phyloP scores from a whole-genome alignment of 2,113 vertebrate genomes.

The Gallinago jamesoni region DNA sequence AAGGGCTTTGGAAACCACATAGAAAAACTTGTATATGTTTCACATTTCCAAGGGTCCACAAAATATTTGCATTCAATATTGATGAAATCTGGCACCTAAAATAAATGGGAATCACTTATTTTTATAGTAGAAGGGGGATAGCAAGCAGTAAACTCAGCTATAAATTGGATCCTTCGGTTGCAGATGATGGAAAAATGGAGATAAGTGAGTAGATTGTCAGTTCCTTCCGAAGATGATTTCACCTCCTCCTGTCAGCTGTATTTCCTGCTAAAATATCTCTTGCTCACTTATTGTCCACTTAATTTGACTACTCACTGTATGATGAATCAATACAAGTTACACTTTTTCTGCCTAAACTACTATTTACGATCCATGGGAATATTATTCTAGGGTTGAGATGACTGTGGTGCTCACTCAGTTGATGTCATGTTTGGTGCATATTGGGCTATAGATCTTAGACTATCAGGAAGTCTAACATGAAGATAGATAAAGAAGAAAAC shows the following conservation, averaged over 20 bases:
- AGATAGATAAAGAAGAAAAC: neutral
- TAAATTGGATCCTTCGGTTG: neutral
- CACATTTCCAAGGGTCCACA: neutral
- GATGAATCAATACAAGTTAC: neutral
- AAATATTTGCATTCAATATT: neutral
- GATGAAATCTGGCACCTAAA: neutral
- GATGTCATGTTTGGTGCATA: neutral
- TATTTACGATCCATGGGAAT: neutral
- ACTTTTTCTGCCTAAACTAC: neutral
- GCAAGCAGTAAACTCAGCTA: neutral
- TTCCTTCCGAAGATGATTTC: neutral
- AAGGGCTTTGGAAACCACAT: neutral
- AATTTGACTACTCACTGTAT: neutral
- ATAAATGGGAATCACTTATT: neutral
- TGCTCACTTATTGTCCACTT: neutral
- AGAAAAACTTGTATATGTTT: neutral
- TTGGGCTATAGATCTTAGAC: neutral
- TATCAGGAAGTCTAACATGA: neutral
- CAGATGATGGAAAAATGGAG: neutral
- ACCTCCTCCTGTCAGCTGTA: neutral
- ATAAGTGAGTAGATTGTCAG: neutral
- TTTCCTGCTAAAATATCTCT: neutral
- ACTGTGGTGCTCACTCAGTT: neutral
- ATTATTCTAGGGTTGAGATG: neutral
- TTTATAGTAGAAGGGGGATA: neutral